These are phyloP conservation scores for Leistus spinibarbis DNA, from an alignment of 2,888 invertebrate species.

Conservation along the genomic window DNA sequence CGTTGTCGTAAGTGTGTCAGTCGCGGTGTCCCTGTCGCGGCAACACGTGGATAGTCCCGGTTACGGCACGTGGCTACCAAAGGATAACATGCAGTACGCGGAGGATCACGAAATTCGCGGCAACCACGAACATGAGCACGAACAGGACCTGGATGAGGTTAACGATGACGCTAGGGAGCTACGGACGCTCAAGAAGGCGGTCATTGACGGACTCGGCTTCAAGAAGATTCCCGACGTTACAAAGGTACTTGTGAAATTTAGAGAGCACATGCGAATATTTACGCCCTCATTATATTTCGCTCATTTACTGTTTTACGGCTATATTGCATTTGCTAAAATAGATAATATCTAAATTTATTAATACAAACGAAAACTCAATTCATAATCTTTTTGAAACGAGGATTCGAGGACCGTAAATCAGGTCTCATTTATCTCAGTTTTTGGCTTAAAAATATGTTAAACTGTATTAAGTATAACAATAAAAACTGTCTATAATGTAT, in stretches of 20 bases:
- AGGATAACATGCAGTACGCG: neutral
- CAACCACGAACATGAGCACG: slow-evolving; percentile 18
- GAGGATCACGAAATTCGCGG: slow-evolving; percentile 4
- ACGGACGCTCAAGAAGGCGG: slow-evolving; percentile 25
- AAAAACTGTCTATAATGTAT: too few relatives aligned
- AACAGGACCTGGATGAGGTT: slow-evolving; percentile 12
- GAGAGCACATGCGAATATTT: neutral
- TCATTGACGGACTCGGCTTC: slow-evolving; percentile 30
- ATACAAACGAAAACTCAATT: too few relatives aligned
- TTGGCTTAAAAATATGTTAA: too few relatives aligned
- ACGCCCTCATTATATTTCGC: too few relatives aligned
- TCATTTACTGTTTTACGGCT: too few relatives aligned
- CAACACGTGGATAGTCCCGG: neutral
- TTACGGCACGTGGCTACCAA: neutral
- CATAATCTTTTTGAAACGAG: too few relatives aligned
- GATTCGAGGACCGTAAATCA: too few relatives aligned
- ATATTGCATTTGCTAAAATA: too few relatives aligned
- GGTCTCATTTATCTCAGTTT: too few relatives aligned
- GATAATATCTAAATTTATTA: too few relatives aligned
- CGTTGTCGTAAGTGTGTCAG: slow-evolving; percentile 20
- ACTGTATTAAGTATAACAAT: too few relatives aligned
- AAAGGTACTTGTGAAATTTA: slow-evolving; percentile 14
- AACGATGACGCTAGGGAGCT: slow-evolving; percentile 18
- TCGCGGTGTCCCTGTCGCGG: slow-evolving; percentile 28
- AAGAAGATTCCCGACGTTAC: slow-evolving; percentile 32